These are phyloP conservation scores for Nesospiza acunhae DNA, from an alignment of 2,113 vertebrate species.

Conservation along the genomic window DNA sequence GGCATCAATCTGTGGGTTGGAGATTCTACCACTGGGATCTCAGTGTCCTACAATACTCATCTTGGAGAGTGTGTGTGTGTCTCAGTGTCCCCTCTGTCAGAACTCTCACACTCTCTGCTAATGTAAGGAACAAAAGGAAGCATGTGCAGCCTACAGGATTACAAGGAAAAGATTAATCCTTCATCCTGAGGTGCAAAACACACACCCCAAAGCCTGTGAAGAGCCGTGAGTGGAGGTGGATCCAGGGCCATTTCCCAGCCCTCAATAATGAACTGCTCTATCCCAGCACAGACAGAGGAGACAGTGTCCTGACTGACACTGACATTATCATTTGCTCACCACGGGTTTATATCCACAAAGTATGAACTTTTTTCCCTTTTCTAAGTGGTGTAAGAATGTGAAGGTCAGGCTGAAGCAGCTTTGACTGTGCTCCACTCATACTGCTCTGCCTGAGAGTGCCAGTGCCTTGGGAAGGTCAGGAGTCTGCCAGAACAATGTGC, in stretches of 20 bases:
- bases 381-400: background rate
- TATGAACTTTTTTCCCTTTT: accelerated
- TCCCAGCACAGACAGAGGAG: background rate
- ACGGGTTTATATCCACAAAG: background rate
- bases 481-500: background rate
- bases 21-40: background rate
- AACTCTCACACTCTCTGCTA: background rate
- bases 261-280: background rate
- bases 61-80: background rate
- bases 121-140: background rate
- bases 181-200: background rate
- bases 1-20: background rate
- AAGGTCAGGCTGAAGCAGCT: background rate
- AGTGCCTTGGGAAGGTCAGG: conserved; percentile 10
- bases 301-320: background rate
- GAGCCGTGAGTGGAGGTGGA: background rate
- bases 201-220: background rate
- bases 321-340: background rate
- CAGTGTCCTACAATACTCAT: background rate
- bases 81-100: background rate
- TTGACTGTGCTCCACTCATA: background rate
- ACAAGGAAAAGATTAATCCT: background rate
- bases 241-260: background rate
- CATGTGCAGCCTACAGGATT: background rate
- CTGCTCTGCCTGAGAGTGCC: background rate